Percentiles rank a stretch among this genome's conserved stretches.
Evolutionary conservation across 2,797 vertebrate genomes (phyloP).

Genomic region (Lindbergichthys nudifrons): DNA sequence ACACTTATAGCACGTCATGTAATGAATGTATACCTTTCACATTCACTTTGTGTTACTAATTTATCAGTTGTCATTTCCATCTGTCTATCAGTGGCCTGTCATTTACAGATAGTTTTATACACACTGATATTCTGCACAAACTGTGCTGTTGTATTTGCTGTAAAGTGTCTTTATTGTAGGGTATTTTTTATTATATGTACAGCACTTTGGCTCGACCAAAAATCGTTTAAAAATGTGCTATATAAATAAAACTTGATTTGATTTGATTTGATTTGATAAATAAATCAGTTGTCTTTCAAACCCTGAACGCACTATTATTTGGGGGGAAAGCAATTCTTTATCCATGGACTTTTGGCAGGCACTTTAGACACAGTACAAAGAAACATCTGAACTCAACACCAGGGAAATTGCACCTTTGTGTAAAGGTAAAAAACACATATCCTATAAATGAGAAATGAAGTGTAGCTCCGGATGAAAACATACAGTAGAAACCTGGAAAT

Average conservation of each 20-base stretch:
- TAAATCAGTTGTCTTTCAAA: not conserved
- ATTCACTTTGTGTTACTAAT: slow-evolving; percentile 1
- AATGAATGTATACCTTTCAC: not conserved
- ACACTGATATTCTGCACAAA: no score
- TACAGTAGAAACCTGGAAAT: not conserved
- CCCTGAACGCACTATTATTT: not conserved
- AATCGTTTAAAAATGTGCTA: no score
- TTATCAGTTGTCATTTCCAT: not conserved
- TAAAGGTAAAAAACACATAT: not conserved
- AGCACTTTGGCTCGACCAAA: no score
- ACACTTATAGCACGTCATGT: slow-evolving; percentile 22
- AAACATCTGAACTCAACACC: not conserved
- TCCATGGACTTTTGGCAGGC: not conserved
- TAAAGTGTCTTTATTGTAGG: no score
- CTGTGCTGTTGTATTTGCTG: no score
- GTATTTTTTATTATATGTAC: no score
- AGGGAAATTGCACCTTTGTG: not conserved
- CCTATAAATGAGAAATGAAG: not conserved
- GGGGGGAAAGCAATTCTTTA: not conserved
- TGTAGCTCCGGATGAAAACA: not conserved
- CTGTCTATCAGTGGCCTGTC: not conserved
- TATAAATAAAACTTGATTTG: no score
- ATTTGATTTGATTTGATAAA: no score
- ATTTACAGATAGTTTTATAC: not conserved
- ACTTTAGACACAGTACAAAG: not conserved